A percentile compares a stretch with the other conserved stretches of the same genome.
These are phyloP conservation scores for Drosophila sp. DNA, from an alignment of 1,140 invertebrate species.

Conservation along the genomic window DNA sequence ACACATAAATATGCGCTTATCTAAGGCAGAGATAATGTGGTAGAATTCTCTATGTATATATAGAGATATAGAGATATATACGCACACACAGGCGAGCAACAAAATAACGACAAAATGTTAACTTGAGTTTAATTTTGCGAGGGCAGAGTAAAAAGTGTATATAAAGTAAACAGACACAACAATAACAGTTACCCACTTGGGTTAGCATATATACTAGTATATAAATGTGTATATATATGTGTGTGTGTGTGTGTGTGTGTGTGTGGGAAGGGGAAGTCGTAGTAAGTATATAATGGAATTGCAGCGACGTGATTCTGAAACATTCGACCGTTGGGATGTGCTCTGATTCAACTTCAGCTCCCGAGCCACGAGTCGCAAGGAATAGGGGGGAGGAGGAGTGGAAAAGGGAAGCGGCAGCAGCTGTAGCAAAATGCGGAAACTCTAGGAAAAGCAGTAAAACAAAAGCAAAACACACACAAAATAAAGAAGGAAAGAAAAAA, in stretches of 20 bases:
- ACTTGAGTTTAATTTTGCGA: conserved; percentile 56
- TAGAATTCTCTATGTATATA: conserved; percentile 40
- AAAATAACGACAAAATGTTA: conserved; percentile 73
- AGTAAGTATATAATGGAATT: conserved; percentile 83
- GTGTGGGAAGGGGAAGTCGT: conserved; percentile 5
- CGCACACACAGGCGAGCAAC: conserved; percentile 2
- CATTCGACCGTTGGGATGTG: conserved; percentile 84
- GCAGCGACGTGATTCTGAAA: conserved; percentile 84
- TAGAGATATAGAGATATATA: conserved; percentile 12
- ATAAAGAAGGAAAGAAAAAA: conserved; percentile 18
- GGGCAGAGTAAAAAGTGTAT: conserved; percentile 40
- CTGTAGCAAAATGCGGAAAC: conserved; percentile 41
- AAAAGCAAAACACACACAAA: conserved; percentile 1
- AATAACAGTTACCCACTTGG: conserved; percentile 19
- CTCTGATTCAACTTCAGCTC: conserved; percentile 83
- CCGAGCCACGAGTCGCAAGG: conserved; percentile 52
- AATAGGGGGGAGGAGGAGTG: conserved; percentile 1
- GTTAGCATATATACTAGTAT: conserved; percentile 10
- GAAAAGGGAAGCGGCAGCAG: conserved; percentile 37
- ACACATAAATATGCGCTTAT: conserved; percentile 34
- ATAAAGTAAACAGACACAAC: conserved; percentile 51
- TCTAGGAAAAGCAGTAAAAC: conserved; percentile 6
- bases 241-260: conserved; percentile 5
- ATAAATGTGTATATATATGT: not conserved
- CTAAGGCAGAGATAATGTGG: conserved; percentile 22